Base-by-base conservation (phyloP, 1,140 invertebrate genomes). In the Drosophila rufa region DNA sequence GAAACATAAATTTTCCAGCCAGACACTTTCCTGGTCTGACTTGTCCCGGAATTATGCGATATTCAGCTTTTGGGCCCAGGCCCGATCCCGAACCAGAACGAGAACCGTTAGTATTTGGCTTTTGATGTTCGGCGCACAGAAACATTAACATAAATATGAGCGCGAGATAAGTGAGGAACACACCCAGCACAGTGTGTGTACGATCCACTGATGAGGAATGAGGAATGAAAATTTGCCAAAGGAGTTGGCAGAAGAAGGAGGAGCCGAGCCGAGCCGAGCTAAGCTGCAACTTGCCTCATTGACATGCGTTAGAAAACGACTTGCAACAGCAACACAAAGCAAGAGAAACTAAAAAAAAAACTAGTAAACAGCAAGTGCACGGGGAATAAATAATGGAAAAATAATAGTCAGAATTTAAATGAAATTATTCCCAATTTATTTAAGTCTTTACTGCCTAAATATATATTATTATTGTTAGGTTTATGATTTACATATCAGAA, bases 131-230 rank as follows among this genome's bases (percentile, higher is more conserved):
- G 75, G 75, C 79, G 82, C 53, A 82, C 79, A 82, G 58, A 89
- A 66, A 80, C 80, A 87, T 87, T 87, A 87, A 87, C 84, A 87
- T 87, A 87, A 87, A 87, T 87, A 87, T 87, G 84, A 87, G 84
- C 62, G 40, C 69, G 62, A 89, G 84, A 87, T 89, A 87, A 89
- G 80, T 89, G 84, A 70, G 64, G 77, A 89, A 87, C 84, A 87
- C 84, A 87, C 84, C 84, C 83, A 79, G 55, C 4, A 17, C 2
- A 12, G 27, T 17, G 30, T 36, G 51, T 38, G 56, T 15, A 42
- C 48, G 36, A 14, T 38, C 47, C 57, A 25, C 40, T 69, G 47
- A 68, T 64, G 78, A 43, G 58, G 51, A 75, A 68, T 64, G 78
- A 43, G 58, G 51, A 75, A 76, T 70, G 71, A 58, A 57, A 70